Evolutionary conservation across 2,797 vertebrate genomes (phyloP).

Genomic region (Darevskia mixta): DNA sequence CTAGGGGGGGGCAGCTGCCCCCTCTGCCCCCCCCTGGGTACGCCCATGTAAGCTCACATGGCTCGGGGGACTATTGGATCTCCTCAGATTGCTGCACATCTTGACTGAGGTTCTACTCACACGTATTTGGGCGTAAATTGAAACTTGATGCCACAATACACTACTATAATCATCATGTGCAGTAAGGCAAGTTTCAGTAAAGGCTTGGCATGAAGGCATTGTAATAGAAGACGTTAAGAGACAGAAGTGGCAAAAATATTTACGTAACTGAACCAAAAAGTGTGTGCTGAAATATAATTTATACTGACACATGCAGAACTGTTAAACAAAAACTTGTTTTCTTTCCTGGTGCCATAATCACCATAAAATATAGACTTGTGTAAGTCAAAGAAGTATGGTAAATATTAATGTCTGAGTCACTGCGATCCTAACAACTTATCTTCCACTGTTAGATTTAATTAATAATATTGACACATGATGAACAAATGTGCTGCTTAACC

Average conservation of each 20-base stretch:
- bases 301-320: background rate
- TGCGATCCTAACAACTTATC: background rate
- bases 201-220: background rate
- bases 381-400: background rate
- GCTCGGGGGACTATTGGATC: no score
- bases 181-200: background rate
- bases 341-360: background rate
- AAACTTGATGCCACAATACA: background rate
- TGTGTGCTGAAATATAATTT: background rate
- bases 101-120: background rate
- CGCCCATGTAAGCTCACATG: background rate
- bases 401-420: background rate
- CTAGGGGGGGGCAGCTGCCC: no score
- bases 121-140: background rate
- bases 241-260: background rate
- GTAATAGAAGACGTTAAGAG: no score
- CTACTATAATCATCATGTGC: background rate
- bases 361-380: background rate
- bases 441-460: background rate
- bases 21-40: no score
- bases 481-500: background rate
- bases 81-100: background rate
- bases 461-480: background rate
- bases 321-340: background rate
- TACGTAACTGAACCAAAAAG: background rate